Evolutionary conservation across 2,888 invertebrate species (phyloP).

Genomic region (Diploptera punctata): DNA sequence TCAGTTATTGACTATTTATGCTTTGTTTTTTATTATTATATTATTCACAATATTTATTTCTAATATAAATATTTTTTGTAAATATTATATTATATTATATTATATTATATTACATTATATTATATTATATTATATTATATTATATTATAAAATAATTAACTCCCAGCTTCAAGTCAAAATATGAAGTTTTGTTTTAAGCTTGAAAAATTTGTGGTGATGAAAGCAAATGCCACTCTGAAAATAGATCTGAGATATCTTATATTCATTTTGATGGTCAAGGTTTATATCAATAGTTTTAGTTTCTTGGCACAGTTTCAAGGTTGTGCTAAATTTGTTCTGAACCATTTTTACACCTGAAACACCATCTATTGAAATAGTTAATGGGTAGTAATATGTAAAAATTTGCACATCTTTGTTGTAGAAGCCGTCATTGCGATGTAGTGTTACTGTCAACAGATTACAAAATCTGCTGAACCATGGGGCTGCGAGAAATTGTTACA

Average conservation of each 20-base stretch:
- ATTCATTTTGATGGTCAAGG: conserved; percentile 4
- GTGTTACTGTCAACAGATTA: neutral
- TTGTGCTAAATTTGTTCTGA: conserved; percentile 16
- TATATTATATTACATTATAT: too few relatives aligned
- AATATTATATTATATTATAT: too few relatives aligned
- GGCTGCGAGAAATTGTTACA: conserved; percentile 47
- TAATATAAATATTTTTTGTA: too few relatives aligned
- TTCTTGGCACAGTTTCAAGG: conserved; percentile 20
- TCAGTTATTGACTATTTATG: too few relatives aligned
- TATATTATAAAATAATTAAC: too few relatives aligned
- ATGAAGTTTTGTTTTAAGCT: too few relatives aligned
- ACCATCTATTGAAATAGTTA: neutral
- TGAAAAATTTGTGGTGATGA: too few relatives aligned
- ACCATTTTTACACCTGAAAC: neutral
- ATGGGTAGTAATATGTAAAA: neutral
- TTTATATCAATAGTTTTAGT: neutral
- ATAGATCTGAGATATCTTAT: neutral
- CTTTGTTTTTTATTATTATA: too few relatives aligned
- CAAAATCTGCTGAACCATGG: conserved; percentile 30
- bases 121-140: too few relatives aligned
- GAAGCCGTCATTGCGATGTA: conserved; percentile 16
- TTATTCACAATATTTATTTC: too few relatives aligned
- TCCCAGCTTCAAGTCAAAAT: too few relatives aligned
- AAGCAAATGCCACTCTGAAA: too few relatives aligned
- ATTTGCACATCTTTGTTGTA: neutral